Evolutionary conservation across 1,140 invertebrate species (phyloP), one percentile per base, ranked within the genome.

Genomic region (Eufriesea mexicana): DNA sequence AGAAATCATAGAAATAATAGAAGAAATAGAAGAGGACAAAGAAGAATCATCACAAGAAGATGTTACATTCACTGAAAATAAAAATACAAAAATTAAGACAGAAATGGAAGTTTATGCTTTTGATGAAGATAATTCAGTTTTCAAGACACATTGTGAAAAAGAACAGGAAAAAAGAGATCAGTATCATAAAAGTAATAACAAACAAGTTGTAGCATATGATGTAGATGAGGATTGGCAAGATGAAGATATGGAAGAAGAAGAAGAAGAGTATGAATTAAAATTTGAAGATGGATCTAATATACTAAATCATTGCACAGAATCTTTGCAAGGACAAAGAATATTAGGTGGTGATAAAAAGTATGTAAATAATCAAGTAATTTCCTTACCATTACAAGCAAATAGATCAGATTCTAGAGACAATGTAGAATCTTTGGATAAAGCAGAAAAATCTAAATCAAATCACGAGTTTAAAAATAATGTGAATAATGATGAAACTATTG

Each of bases 1-100:
- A 28, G 92, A 92, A 71, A 91, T 90, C 76, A 86, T 91, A 67
- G 90, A 91, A 89, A 92, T 93, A 79, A 91, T 93, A 6, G 93
- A 93, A 71, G 92, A 92, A 59, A 67, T 84, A 47, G 91, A 92
- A 73, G 89, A 92, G 67, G 55, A 74, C 0, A 86, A 89, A 14
- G 88, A 92, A 23, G 85, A 89, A 20, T 12, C n/a, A 5, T 1
- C 8, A 5, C 49, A 84, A n/a, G 28, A 54, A 55, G 25, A 81
- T 14, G 6, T 42, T 51, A 61, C 23, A 8, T 35, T 42, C 25
- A 76, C 84, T 42, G 77, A 88, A 25, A 25, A 80, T 12, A 84
- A 89, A 35, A 59, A 87, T 47, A 68, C 0, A 4, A 54, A 73
- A n/a, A 20, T 71, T 18, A 73, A 75, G 12, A 28, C 67, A 25